phyloP scores from a whole-genome alignment of 2,888 invertebrate genomes.

The Machimus atricapillus region DNA sequence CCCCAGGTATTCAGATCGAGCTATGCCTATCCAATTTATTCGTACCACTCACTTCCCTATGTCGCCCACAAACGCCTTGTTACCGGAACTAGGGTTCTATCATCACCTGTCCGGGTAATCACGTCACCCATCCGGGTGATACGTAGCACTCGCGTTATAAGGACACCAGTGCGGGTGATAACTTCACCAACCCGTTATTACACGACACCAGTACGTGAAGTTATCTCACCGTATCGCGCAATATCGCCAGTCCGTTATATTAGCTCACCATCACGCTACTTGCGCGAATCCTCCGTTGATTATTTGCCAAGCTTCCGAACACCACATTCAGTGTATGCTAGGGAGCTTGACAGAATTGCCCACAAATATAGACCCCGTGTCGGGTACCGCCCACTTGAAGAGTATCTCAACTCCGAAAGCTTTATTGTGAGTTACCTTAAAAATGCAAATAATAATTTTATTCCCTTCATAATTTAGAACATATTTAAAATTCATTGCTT shows the following conservation, averaged over 20 bases:
- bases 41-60: constrained; percentile 57
- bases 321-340: constrained; percentile 72
- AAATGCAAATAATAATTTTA: neutral
- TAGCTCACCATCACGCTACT: constrained; percentile 13
- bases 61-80: constrained; percentile 52
- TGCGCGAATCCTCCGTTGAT: neutral
- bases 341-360: constrained; percentile 74
- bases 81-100: constrained; percentile 49
- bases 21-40: constrained; percentile 62
- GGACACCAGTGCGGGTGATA: constrained; percentile 55
- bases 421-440: constrained; percentile 69
- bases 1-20: constrained; percentile 58
- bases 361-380: constrained; percentile 70
- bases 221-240: constrained; percentile 53
- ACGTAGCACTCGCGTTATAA: constrained; percentile 54
- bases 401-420: constrained; percentile 79
- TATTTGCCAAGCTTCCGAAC: constrained; percentile 59
- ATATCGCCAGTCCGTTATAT: constrained; percentile 32
- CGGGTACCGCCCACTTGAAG: constrained; percentile 73
- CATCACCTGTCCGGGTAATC: constrained; percentile 53
- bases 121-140: constrained; percentile 57
- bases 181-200: constrained; percentile 54
- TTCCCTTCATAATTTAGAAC: neutral
- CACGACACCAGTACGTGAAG: constrained; percentile 51
- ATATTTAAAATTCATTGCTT: neutral